phyloP scores from a whole-genome alignment of 2,797 vertebrate species.

The Poecilia gillii region DNA sequence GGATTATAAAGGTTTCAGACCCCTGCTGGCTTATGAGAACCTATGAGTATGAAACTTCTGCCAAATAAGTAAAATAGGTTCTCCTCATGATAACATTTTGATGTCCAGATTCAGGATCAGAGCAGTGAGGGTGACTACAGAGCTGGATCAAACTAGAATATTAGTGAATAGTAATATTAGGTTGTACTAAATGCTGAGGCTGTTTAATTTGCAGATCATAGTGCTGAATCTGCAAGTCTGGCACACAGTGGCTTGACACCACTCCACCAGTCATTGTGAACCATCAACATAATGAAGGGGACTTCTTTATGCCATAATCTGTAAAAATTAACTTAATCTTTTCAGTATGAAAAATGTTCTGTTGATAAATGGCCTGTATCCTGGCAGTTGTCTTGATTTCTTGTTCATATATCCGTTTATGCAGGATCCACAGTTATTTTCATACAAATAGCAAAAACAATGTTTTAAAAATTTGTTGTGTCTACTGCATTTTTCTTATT shows the following conservation, averaged over 20 bases:
- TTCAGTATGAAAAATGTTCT: background rate
- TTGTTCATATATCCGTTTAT: slow-evolving; percentile 1
- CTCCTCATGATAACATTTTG: background rate
- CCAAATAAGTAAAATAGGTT: background rate
- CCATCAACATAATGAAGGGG: background rate
- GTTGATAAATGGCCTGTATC: background rate
- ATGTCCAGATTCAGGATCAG: background rate
- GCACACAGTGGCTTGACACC: slow-evolving; percentile 1
- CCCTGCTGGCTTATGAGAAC: no score
- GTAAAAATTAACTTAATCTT: background rate
- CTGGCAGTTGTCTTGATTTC: slow-evolving; percentile 10
- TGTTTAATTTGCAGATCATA: background rate
- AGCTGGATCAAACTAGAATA: background rate
- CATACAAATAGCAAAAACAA: slow-evolving; percentile 1
- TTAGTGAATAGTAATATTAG: no score
- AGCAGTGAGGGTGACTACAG: background rate
- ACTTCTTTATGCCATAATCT: background rate
- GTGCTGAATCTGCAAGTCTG: slow-evolving; percentile 4
- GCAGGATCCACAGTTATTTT: slow-evolving; percentile 15
- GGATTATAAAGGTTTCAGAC: no score
- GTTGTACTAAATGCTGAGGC: background rate
- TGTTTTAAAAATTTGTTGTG: background rate
- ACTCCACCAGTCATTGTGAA: background rate
- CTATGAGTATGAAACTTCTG: background rate
- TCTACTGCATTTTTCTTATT: slow-evolving; percentile 1